These are phyloP conservation scores for Microctonus brassicae DNA, from an alignment of 2,888 invertebrate species.

Conservation along the genomic window DNA sequence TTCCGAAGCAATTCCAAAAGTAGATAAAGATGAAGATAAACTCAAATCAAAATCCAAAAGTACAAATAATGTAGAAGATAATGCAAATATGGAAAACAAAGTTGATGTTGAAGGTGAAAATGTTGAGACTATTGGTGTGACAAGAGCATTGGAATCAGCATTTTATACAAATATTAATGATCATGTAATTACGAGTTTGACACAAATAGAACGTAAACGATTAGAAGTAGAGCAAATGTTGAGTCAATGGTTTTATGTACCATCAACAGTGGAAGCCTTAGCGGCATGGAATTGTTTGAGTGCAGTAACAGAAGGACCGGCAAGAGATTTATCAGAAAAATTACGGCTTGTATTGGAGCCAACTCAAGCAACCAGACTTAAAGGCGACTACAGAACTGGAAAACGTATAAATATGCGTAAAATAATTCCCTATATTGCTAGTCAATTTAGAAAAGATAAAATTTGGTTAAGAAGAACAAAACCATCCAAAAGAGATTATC, in stretches of 20 bases:
- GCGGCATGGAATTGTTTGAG: constrained; percentile 77
- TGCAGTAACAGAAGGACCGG: constrained; percentile 74
- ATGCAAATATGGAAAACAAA: constrained; percentile 70
- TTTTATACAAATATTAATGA: constrained; percentile 77
- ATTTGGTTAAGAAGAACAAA: constrained; percentile 98
- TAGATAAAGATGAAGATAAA: constrained; percentile 64
- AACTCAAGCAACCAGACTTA: constrained; percentile 90
- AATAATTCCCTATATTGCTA: constrained; percentile 98
- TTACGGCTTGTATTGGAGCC: constrained; percentile 95
- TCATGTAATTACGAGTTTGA: constrained; percentile 42
- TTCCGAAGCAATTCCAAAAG: constrained; percentile 48
- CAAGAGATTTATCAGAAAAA: constrained; percentile 92
- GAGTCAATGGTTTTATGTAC: constrained; percentile 60
- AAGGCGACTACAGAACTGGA: constrained; percentile 97
- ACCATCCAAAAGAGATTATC: constrained; percentile 95
- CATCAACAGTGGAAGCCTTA: constrained; percentile 70
- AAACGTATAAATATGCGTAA: constrained; percentile 98
- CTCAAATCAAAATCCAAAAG: constrained; percentile 68
- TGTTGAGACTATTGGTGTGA: constrained; percentile 77
- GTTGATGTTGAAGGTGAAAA: constrained; percentile 83
- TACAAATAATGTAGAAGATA: constrained; percentile 69
- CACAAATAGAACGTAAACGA: constrained; percentile 50
- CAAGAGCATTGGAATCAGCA: constrained; percentile 80
- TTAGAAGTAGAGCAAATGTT: constrained; percentile 60
- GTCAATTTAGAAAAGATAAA: constrained; percentile 98